These are phyloP conservation scores for Phortica variegata DNA, from an alignment of 1,140 invertebrate species.

Conservation along the genomic window DNA sequence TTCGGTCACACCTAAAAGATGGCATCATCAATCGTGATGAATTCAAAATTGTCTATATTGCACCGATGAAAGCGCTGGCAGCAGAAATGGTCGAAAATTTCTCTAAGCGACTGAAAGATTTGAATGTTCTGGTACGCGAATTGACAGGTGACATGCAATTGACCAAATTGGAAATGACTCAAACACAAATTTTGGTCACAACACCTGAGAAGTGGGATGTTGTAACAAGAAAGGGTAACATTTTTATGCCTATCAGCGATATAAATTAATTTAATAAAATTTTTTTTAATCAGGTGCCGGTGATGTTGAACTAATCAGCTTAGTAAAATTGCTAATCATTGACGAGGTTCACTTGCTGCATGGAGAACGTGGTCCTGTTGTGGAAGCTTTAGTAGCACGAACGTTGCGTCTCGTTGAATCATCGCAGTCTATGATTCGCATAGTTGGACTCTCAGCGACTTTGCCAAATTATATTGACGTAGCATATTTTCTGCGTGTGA, in stretches of 20 bases:
- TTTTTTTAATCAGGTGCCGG: slow-evolving; percentile 59
- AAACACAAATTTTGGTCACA: slow-evolving; percentile 97
- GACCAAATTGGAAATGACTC: slow-evolving; percentile 89
- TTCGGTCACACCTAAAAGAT: slow-evolving; percentile 80
- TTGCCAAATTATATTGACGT: slow-evolving; percentile 98
- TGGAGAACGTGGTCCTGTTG: slow-evolving; percentile 95
- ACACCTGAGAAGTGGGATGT: slow-evolving; percentile 99
- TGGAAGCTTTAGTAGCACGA: slow-evolving; percentile 94
- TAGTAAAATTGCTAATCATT: slow-evolving; percentile 94
- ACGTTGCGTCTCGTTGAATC: slow-evolving; percentile 93
- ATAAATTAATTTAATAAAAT: not conserved
- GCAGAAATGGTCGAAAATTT: slow-evolving; percentile 98
- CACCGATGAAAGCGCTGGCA: slow-evolving; percentile 99
- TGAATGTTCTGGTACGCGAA: slow-evolving; percentile 78
- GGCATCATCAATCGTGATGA: slow-evolving; percentile 83
- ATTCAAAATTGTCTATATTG: slow-evolving; percentile 99
- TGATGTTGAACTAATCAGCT: slow-evolving; percentile 85
- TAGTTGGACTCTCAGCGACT: slow-evolving; percentile 97
- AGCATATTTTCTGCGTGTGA: slow-evolving; percentile 90
- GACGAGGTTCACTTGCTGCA: slow-evolving; percentile 98
- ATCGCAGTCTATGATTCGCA: slow-evolving; percentile 94
- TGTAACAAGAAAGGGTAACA: slow-evolving; percentile 85
- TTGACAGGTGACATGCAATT: slow-evolving; percentile 98
- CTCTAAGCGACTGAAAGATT: slow-evolving; percentile 69
- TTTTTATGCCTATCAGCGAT: not conserved